A percentile compares a stretch with the other conserved stretches of the same genome.
Conservation (phyloP, 2,888 invertebrate genomes). For the Troides oblongomaculatus region DNA sequence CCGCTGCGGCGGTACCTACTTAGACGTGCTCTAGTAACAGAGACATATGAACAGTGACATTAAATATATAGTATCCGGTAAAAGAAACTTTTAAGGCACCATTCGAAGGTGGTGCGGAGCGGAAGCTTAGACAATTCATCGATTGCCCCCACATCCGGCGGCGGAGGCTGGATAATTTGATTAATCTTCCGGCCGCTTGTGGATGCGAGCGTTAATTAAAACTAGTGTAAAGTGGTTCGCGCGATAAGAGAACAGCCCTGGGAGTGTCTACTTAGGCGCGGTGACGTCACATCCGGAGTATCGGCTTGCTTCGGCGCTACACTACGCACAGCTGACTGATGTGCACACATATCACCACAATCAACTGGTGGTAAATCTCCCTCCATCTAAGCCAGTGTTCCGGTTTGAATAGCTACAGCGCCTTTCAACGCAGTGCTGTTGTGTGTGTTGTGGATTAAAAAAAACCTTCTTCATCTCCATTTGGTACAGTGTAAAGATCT, state of each 20-base stretch:
- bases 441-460: too few relatives aligned
- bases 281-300: slow-evolving; percentile 31
- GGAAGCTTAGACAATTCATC: slow-evolving; percentile 9
- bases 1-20: too few relatives aligned
- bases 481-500: too few relatives aligned
- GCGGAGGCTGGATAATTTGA: slow-evolving; percentile 61
- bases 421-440: too few relatives aligned
- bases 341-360: slow-evolving; percentile 30
- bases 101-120: not conserved
- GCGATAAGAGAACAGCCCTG: slow-evolving; percentile 70
- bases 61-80: too few relatives aligned
- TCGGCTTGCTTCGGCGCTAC: slow-evolving; percentile 35
- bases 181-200: slow-evolving; percentile 75
- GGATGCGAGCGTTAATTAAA: slow-evolving; percentile 75
- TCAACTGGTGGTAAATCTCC: too few relatives aligned
- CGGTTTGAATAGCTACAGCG: too few relatives aligned
- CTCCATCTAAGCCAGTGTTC: too few relatives aligned
- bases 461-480: too few relatives aligned
- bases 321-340: slow-evolving; percentile 29
- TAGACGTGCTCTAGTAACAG: too few relatives aligned
- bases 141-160: slow-evolving; percentile 24
- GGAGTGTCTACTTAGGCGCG: slow-evolving; percentile 37
- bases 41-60: too few relatives aligned
- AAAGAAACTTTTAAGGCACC: too few relatives aligned
- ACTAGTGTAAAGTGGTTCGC: slow-evolving; percentile 74